Base-by-base conservation (phyloP, 2,888 invertebrate genomes). In the Athrips mouffetella region DNA sequence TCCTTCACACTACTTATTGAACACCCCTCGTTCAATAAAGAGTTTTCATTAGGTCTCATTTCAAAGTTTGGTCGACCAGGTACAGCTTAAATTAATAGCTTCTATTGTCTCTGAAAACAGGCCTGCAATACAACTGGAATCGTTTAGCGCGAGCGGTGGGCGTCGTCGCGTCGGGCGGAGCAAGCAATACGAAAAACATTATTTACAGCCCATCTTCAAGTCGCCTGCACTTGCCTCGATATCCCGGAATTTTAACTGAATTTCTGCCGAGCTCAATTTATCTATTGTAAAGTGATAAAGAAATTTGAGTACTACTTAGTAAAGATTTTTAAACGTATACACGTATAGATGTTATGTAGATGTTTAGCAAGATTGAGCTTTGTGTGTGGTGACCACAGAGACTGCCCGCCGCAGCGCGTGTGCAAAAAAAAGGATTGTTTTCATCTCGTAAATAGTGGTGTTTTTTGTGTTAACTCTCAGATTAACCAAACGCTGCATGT, bases 181-280 rank as follows among this genome's bases (percentile, higher is more conserved):
- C n/a, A n/a, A n/a, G n/a, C 49, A 39, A 45, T 44, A 35, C 39
- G 45, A 39, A 15, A 45, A 37, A 33, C 47, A 42, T 47, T 50
- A 50, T 50, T 50, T 50, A 50, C 50, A 27, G 47, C 42, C 37
- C 33, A 44, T 50, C 46, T 41, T 35, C 47, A 40, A 40, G 42
- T 47, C 50, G 18, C 27, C 13, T 30, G 25, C 48, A 47, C 4
- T 31, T 23, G 25, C 46, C 6, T 49, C 49, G 49, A 45, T 49
- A 41, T n/a, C 29, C 20, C n/a, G 30, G 49, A 49, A 49, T 45
- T 39, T 49, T 49, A 49, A 49, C 49, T 30, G 49, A 45, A 49
- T 49, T 45, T 30, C 21, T 27, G 23, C 41, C 31, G 25, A 35
- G 31, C 16, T 25, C 27, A 20, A 23, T 37, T 18, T 31, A 13